Percentiles rank a stretch among this genome's conserved stretches.
Conservation (phyloP, 2,113 vertebrate genomes). For the Trachemys scripta region DNA sequence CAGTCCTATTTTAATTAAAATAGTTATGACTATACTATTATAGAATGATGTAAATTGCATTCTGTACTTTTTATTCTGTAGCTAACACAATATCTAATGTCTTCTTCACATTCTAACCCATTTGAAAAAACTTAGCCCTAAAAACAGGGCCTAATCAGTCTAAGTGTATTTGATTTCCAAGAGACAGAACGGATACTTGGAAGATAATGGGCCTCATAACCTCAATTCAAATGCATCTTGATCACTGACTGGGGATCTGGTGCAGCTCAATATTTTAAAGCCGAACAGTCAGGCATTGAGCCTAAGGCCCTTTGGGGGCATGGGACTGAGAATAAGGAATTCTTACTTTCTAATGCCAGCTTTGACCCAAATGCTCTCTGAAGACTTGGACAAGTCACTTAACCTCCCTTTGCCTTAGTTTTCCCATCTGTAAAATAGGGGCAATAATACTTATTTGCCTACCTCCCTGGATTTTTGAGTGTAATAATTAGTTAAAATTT, state of each 20-base stretch:
- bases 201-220: not conserved
- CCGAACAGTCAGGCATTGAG: not conserved
- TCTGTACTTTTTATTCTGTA: not conserved
- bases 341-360: not conserved
- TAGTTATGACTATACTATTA: not conserved
- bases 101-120: not conserved
- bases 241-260: not conserved
- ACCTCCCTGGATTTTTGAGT: no score
- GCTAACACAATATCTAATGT: not conserved
- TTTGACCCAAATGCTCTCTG: not conserved
- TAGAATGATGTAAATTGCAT: not conserved
- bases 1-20: not conserved
- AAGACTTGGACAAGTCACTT: not conserved
- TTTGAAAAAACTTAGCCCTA: not conserved
- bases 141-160: not conserved
- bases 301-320: fast-evolving
- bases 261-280: not conserved
- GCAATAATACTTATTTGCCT: not conserved
- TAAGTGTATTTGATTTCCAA: not conserved
- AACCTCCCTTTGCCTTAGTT: not conserved
- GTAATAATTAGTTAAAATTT: no score
- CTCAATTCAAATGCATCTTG: not conserved
- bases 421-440: not conserved
- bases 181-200: not conserved
- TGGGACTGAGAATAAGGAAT: not conserved